Evolutionary conservation across 2,888 invertebrate species (phyloP), one percentile per base, ranked within the genome.

Genomic region (Heliothis peltigera): DNA sequence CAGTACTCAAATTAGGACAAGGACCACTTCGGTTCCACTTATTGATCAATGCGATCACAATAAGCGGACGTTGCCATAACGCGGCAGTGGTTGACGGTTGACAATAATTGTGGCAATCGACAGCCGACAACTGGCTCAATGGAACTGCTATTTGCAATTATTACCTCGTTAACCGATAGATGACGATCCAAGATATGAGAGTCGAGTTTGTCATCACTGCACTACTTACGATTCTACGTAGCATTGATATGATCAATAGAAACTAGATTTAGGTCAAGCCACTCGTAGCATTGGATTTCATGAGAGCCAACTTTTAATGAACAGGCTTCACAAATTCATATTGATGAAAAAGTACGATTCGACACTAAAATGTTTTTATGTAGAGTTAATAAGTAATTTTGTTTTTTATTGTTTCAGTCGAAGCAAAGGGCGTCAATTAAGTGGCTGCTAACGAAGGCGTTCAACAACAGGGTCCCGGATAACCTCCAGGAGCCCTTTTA

Each of bases 361-460:
- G 5, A 5, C 17, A 21, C n/a, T 58, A 53, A 15, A 58, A 46
- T 4, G 28, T 28, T 28, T 28, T 8, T 12, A 12, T 32, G 32
- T 43, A 7, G 8, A 55, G 17, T 22, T 39, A 21, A 10, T 19
- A 43, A 47, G 35, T 48, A 60, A 46, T 49, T 1, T 25, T 56
- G 18, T 68, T 25, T 72, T 77, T 8, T 43, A 46, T 79, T 75
- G 88, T 97, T 97, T 21, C 96, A 99, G 99, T 98, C 99, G 86
- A 98, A 98, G 95, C 98, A 99, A 94, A 96, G 98, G 94, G 98
- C 98, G 88, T 98, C 98, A 87, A 97, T 99, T 88, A 98, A 98
- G 96, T 99, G 99, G 99, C 97, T 99, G 85, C 96, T 99, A 81
- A 98, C 98, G 84, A 99, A 99, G 96, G 98, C 99, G 76, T 99